Evolutionary conservation across 1,140 invertebrate genomes (phyloP).

Genomic region (Anoplolepis gracilipes): DNA sequence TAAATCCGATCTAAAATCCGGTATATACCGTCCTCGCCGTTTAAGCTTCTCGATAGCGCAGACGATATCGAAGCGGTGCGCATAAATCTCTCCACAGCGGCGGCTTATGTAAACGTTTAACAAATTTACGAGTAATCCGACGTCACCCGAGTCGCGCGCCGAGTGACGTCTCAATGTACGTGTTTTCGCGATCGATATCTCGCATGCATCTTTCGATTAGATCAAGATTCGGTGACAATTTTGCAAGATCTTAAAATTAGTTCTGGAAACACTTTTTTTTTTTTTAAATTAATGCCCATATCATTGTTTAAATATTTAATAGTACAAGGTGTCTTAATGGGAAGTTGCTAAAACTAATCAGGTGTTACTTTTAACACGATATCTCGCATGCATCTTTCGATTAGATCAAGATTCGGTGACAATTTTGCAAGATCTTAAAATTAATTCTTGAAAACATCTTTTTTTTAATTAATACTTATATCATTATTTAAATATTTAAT

Average conservation of each 20-base stretch:
- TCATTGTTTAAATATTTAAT: too few relatives aligned
- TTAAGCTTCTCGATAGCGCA: background rate
- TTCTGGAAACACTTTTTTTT: too few relatives aligned
- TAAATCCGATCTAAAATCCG: too few relatives aligned
- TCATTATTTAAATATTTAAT: too few relatives aligned
- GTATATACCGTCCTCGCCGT: background rate
- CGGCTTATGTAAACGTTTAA: conserved; percentile 46
- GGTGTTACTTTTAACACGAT: too few relatives aligned
- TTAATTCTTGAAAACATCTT: too few relatives aligned
- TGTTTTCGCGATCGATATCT: conserved; percentile 34
- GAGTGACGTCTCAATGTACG: conserved; percentile 39
- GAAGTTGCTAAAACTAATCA: too few relatives aligned
- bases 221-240: background rate
- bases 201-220: background rate
- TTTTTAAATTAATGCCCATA: too few relatives aligned
- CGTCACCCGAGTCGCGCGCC: background rate
- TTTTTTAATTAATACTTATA: too few relatives aligned
- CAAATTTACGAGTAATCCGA: conserved; percentile 51
- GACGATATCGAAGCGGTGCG: background rate
- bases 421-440: background rate
- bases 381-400: background rate
- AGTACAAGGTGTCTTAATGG: too few relatives aligned
- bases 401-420: background rate
- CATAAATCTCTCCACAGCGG: conserved; percentile 31
- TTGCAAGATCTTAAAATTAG: background rate